Conservation (phyloP, 1,140 invertebrate species). For the Diabrotica undecimpunctata region DNA sequence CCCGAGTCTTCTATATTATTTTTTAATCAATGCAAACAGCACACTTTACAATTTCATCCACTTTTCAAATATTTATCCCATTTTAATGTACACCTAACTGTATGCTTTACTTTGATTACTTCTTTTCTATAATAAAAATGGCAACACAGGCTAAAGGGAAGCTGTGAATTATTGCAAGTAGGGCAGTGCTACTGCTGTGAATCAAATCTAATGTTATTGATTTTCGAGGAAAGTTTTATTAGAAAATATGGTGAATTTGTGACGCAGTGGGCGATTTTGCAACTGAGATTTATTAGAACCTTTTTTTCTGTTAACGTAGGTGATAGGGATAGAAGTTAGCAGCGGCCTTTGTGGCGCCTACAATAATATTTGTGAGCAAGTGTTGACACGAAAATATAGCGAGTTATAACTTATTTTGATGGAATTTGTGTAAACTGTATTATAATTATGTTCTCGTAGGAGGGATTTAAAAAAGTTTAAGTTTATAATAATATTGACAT, state of each 20-base stretch:
- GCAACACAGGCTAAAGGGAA: conserved; percentile 7
- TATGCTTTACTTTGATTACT: too few species aligned
- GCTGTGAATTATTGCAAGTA: conserved; percentile 23
- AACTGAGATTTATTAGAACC: conserved; percentile 2
- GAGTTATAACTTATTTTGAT: too few species aligned
- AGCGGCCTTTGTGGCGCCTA: not conserved
- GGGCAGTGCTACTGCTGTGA: conserved; percentile 21
- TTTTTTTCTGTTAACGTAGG: not conserved
- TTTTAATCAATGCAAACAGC: too few species aligned
- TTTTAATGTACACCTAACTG: too few species aligned
- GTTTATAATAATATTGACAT: too few species aligned
- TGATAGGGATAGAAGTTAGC: not conserved
- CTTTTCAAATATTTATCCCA: too few species aligned
- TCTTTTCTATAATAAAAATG: not conserved
- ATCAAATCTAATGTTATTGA: conserved; percentile 21
- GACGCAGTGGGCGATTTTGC: conserved; percentile 4
- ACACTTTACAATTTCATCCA: too few species aligned
- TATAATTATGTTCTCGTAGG: too few species aligned
- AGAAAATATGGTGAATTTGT: conserved; percentile 23
- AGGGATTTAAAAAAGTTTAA: too few species aligned
- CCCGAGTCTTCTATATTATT: too few species aligned
- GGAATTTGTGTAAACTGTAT: too few species aligned
- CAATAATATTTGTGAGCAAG: not conserved
- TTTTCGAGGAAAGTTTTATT: conserved; percentile 24
- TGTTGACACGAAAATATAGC: too few species aligned